Evolutionary conservation across 2,888 invertebrate genomes (phyloP).

Genomic region (Drosophila pseudotalamancana): DNA sequence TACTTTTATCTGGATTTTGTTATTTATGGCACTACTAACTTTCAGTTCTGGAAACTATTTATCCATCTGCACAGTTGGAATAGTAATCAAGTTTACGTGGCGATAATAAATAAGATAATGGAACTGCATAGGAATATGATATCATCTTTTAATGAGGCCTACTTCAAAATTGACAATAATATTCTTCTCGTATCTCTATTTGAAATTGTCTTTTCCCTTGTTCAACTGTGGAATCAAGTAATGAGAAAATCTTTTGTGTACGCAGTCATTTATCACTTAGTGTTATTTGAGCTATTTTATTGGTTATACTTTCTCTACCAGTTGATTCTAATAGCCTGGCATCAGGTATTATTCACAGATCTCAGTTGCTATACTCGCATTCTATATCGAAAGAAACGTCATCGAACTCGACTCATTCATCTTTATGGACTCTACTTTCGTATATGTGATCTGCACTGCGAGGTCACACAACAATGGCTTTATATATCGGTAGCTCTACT

Average conservation of each 20-base stretch:
- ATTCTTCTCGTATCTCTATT: neutral
- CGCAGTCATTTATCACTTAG: neutral
- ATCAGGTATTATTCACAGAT: neutral
- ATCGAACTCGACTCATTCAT: neutral
- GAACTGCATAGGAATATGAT: conserved; percentile 3
- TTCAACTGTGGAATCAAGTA: neutral
- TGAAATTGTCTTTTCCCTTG: neutral
- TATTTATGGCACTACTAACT: neutral
- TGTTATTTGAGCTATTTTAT: conserved; percentile 9
- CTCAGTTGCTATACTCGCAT: neutral
- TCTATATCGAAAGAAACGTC: accelerated
- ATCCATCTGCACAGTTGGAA: conserved; percentile 3
- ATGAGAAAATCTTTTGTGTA: accelerated
- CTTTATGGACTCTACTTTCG: conserved; percentile 7
- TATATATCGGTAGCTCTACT: neutral
- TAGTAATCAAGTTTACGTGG: neutral
- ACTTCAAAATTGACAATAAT: neutral
- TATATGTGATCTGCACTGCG: neutral
- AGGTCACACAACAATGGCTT: neutral
- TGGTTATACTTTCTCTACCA: conserved; percentile 5
- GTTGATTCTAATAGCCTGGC: conserved; percentile 11
- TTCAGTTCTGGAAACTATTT: neutral
- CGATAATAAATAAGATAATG: neutral
- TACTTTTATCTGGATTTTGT: neutral
- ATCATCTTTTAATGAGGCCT: neutral